Base-by-base conservation (phyloP, 2,113 vertebrate species). In the Neodontobutis hainanensis region DNA sequence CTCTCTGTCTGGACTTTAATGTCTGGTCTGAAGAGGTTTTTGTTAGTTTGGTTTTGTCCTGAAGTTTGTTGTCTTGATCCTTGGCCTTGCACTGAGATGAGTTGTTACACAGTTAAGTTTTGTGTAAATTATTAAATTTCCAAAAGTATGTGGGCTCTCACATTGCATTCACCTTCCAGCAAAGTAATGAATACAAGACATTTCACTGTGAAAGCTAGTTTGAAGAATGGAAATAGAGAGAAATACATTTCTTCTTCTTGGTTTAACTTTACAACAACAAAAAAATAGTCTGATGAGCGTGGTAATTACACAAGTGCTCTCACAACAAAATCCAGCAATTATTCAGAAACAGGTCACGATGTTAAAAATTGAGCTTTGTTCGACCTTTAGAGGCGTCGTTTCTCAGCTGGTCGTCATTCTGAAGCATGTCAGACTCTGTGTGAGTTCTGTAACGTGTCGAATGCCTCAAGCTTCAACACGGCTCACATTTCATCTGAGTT, bases 401-500 rank as follows among this genome's bases (percentile, higher is more conserved):
- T 27, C 44, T 43, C 44, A n/a, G 73, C 15, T 19, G 42, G 57
- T 27, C 19, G 19, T 27, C 19, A 27, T 27, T 27, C 19, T 27
- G 19, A 3, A 11, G 35, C 6, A 5, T 12, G 11, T 27, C 50
- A n/a, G 35, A 12, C 10, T 43, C 3, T 1, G 4, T 4, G 2
- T 4, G 15, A 0, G 19, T 62, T 43, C 51, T 2, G 8, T 58
- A 67, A 52, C 19, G 19, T 32, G 61, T 73, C 44, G 43, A 59
- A 48, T 5, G 0, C 75, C 80, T 32, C 51, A 3, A 42, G 74
- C 42, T 32, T 58, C 45, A 58, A 40, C 4, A 58, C 52, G 55
- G 50, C 5, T 8, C 64, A 43, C 46, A 19, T 16, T 36, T 38
- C 19, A 35, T 65, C 46, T 16, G n/a, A 4, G 11, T 1, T 5